Base-by-base conservation (phyloP, 2,888 invertebrate species). In the Cataglyphis cursor region DNA sequence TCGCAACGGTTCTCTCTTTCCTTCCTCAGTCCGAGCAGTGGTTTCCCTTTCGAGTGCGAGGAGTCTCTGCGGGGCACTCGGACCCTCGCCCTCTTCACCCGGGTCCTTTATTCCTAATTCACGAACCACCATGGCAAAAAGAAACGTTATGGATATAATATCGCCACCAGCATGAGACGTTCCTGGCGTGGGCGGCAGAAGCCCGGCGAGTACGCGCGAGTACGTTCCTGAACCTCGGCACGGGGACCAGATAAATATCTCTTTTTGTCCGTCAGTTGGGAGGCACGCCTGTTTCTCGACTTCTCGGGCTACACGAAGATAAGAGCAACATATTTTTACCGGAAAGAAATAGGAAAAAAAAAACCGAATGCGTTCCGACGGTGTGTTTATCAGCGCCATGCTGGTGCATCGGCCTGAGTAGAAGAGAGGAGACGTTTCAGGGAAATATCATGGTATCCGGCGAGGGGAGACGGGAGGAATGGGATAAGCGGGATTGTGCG, bases 51-150 rank as follows among this genome's bases (percentile, higher is more conserved):
- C 31, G 73, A 65, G 70, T 81, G 82, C 68, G 85, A 85, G 76
- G 51, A 82, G 73, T 70, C 85, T 44, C 88, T 65, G 78, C 75
- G 68, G 78, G 78, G 9, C 83, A 81, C 86, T 84, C 87, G 51
- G 54, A 61, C 59, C 72, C 44, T 35, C 59, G 44, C n/a, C 54
- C 62, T 51, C 81, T 38, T 62, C 38, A 61, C 74, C 64, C 87
- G 57, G 74, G 35, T 62, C 81, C 82, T 88, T 88, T 85, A 85
- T 87, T 81, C 89, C 88, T 84, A 88, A 89, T 82, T 85, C 82
- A 74, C 83, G 61, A 82, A 75, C 74, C 73, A 35, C 35, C 18
- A 44, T 12, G 54, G 64, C 78, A 62, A 80, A 68, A 73, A 51
- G 31, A 65, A 75, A 41, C 68, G 31, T 61, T 51, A 41, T 18